These are phyloP conservation scores for Passer montanus DNA, from an alignment of 2,113 vertebrate species.

Conservation along the genomic window DNA sequence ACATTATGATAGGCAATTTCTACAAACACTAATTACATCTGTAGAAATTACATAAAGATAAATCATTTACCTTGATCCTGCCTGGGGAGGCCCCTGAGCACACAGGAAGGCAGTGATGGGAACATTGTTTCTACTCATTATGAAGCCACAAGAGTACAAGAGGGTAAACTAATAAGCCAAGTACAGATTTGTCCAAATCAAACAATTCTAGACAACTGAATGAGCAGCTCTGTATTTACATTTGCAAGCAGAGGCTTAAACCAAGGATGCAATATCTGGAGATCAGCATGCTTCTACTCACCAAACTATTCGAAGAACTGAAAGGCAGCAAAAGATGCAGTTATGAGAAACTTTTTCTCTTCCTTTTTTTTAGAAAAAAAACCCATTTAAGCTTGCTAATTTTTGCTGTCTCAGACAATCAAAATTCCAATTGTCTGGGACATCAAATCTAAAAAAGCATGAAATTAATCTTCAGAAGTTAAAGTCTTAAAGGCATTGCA, in stretches of 20 bases:
- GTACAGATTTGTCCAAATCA: slow-evolving; percentile 16
- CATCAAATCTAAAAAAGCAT: slow-evolving; percentile 82
- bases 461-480: slow-evolving; percentile 83
- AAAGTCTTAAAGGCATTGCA: slow-evolving; percentile 82
- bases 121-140: slow-evolving; percentile 5
- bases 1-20: background rate
- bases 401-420: slow-evolving; percentile 78
- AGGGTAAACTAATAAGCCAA: slow-evolving; percentile 17
- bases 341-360: slow-evolving; percentile 9
- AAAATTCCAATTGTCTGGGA: slow-evolving; percentile 82
- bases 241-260: slow-evolving; percentile 42
- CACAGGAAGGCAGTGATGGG: background rate
- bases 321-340: slow-evolving; percentile 4
- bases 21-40: background rate
- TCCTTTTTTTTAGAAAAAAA: background rate
- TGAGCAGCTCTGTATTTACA: slow-evolving; percentile 8
- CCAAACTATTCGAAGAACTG: background rate
- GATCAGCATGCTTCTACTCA: slow-evolving; percentile 33
- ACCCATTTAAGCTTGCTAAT: slow-evolving; percentile 62
- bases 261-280: slow-evolving; percentile 21
- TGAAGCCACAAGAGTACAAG: slow-evolving; percentile 3
- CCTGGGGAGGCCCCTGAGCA: background rate
- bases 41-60: background rate
- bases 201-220: slow-evolving; percentile 22
- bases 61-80: background rate